phyloP scores from a whole-genome alignment of 2,113 vertebrate genomes.

The Eublepharis macularius region DNA sequence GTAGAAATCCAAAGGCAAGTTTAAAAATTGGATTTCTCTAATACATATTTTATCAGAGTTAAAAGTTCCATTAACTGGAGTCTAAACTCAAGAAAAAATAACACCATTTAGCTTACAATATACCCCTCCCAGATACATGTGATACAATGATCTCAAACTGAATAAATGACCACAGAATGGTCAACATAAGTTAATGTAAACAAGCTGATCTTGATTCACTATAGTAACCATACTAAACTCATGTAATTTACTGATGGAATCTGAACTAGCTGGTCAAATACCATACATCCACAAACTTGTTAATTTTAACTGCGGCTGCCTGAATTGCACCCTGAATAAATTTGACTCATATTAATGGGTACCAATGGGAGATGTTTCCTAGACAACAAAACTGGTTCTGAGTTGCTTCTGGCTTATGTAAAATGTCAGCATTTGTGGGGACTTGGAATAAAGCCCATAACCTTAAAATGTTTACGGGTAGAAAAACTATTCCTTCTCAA shows the following conservation, averaged over 20 bases:
- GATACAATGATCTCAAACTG: neutral
- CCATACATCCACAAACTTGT: neutral
- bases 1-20: neutral
- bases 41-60: conserved; percentile 4
- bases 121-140: accelerated
- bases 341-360: conserved; percentile 48
- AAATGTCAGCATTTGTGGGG: conserved; percentile 62
- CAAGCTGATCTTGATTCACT: conserved; percentile 1
- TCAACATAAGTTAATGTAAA: neutral
- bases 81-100: neutral
- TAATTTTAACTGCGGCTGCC: neutral
- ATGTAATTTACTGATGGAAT: neutral
- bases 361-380: conserved; percentile 56
- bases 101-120: neutral
- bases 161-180: neutral
- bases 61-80: neutral
- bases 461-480: conserved; percentile 54
- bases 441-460: conserved; percentile 51
- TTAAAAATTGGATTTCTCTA: neutral
- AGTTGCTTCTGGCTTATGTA: conserved; percentile 50
- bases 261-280: neutral
- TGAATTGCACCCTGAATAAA: conserved; percentile 35
- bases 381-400: conserved; percentile 36
- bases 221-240: neutral
- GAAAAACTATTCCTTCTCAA: conserved; percentile 43